Conservation (phyloP, 2,888 invertebrate genomes). For the Elegia similella region DNA sequence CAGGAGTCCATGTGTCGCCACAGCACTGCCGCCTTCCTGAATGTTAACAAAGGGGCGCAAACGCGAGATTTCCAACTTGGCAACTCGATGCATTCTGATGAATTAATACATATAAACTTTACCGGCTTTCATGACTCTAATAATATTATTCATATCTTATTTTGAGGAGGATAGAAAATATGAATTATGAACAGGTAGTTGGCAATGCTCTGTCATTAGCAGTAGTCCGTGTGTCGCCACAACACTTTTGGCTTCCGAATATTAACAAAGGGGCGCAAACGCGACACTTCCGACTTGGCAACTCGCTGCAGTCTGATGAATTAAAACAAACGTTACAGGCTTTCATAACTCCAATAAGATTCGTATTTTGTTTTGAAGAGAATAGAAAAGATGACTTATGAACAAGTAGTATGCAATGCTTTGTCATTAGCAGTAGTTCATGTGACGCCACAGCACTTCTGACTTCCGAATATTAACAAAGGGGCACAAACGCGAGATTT, state of each 20-base stretch:
- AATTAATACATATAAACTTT: slow-evolving; percentile 13
- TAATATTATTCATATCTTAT: too few relatives aligned
- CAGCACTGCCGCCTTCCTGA: slow-evolving; percentile 34
- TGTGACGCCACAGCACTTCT: slow-evolving; percentile 26
- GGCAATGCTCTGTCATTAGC: slow-evolving; percentile 10
- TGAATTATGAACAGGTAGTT: background rate
- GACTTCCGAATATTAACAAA: slow-evolving; percentile 43
- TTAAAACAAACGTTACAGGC: too few relatives aligned
- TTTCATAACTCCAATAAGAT: too few relatives aligned
- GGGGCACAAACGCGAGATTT: slow-evolving; percentile 30
- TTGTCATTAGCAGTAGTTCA: slow-evolving; percentile 12
- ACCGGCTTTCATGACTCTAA: background rate
- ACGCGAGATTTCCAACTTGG: slow-evolving; percentile 16
- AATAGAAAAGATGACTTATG: too few relatives aligned
- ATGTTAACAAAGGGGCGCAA: slow-evolving; percentile 43
- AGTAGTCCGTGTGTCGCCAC: slow-evolving; percentile 13
- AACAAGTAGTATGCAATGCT: slow-evolving; percentile 7
- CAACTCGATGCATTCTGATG: too few relatives aligned
- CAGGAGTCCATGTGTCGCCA: slow-evolving; percentile 18
- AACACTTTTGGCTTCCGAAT: too few relatives aligned
- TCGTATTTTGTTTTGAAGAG: too few relatives aligned
- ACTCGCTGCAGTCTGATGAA: too few relatives aligned
- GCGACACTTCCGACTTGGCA: too few relatives aligned
- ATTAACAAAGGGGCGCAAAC: too few relatives aligned
- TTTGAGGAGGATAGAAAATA: too few relatives aligned